Base-by-base conservation (phyloP, 2,888 invertebrate genomes). In the Syritta pipiens region DNA sequence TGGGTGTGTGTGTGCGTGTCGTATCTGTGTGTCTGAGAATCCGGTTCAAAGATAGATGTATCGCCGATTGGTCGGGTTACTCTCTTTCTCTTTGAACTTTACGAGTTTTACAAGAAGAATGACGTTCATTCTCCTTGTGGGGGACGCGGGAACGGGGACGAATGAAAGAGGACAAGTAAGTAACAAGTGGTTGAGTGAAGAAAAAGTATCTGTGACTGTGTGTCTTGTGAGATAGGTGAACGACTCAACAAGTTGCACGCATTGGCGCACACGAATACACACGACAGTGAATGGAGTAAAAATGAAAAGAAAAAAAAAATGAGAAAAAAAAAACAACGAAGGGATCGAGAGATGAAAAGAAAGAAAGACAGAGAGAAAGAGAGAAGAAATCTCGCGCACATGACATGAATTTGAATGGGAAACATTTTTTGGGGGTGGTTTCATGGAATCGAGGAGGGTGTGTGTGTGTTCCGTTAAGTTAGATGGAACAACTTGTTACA, bases 171-270 rank as follows among this genome's bases (percentile, higher is more conserved):
- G 32, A 57, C 30, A 48, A 37, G 6, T 32, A 62, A 72, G 72
- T 79, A 72, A 79, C 72, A 79, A 79, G 77, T 79, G 77, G 72
- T 67, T 72, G 65, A 57, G 65, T 71, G 63, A 12, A 49, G 77
- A 72, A 72, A n/a, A 59, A 65, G 77, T 71, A 72, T 59, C 72
- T 46, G 53, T 42, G 48, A 30, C 10, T 44, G 40, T 32, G 53
- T 30, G 12, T 24, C 60, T 46, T 12, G 32, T 69, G 72, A 79
- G 79, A 79, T 79, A 79, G 79, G 79, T 79, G 74, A 79, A 79
- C 79, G 79, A 79, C 79, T 79, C 79, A 79, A 79, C 79, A 79
- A 79, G 79, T 79, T 79, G 79, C 79, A 79, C 67, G 74, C 71
- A 72, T 49, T 67, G 42, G 71, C 57, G 46, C 46, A 48, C 72